Evolutionary conservation across 2,113 vertebrate species (phyloP).

Genomic region (Hipposideros armiger): DNA sequence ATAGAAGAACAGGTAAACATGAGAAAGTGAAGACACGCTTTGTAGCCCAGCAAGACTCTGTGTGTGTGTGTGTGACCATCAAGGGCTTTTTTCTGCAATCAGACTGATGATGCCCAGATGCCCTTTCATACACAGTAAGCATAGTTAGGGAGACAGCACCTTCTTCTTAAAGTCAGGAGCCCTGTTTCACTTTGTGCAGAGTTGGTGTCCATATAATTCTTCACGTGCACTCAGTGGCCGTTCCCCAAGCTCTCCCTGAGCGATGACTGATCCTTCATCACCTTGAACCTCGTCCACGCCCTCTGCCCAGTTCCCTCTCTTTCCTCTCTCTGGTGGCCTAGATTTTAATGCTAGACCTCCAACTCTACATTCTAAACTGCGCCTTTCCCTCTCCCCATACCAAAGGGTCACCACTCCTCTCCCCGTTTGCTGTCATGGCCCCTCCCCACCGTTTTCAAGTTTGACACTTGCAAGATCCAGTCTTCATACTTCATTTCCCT

Average conservation of each 20-base stretch:
- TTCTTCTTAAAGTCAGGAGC: neutral
- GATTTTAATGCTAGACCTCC: neutral
- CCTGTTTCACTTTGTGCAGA: neutral
- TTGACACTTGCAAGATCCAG: neutral
- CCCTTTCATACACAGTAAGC: neutral
- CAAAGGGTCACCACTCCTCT: neutral
- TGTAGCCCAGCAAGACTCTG: too few relatives aligned
- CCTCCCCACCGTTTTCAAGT: neutral
- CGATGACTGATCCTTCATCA: neutral
- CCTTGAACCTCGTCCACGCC: neutral
- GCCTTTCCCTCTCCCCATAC: neutral
- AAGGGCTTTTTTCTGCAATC: neutral
- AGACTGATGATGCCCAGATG: neutral
- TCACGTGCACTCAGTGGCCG: neutral
- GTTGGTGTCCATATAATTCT: accelerated
- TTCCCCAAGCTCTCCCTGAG: neutral
- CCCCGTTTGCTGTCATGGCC: too few relatives aligned
- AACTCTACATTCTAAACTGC: neutral
- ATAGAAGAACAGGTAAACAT: neutral
- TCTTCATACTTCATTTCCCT: neutral
- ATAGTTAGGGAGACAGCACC: neutral
- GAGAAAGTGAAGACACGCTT: neutral
- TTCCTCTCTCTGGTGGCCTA: neutral
- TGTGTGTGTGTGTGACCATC: neutral
- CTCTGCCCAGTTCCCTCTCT: neutral